Base-by-base conservation (phyloP, 1,140 invertebrate genomes). In the Aradophagus sp. region DNA sequence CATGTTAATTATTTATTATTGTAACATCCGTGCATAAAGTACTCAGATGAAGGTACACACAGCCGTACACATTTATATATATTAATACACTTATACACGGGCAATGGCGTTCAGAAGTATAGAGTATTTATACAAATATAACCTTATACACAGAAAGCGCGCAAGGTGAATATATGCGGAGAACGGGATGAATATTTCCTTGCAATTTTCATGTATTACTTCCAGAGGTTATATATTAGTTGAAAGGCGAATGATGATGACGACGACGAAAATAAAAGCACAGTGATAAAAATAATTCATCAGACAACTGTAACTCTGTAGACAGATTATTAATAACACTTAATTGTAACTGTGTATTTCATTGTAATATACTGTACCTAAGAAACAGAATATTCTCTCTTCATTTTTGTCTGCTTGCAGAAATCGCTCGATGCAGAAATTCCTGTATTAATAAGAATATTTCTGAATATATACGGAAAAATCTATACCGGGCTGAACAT, bases 271-370 rank as follows among this genome's bases (percentile, higher is more conserved):
- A 80, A 80, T 75, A 70, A 80, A 72, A 6, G 66, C 68, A 73
- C 70, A 73, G 77, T 77, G 74, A 77, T 77, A 76, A 72, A 73
- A 73, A 73, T 62, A 16, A 63, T 76, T 66, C 74, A 44, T 82
- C 81, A 82, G 76, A 74, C 80, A 76, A 80, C 74, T 81, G 78
- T 79, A 81, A 80, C 69, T 74, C 75, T 77, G 77, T 81, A 81
- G 79, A 78, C 74, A 80, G 82, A 81, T 81, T 82, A 81, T 83
- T 80, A 82, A 81, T 81, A 83, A 82, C 82, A 81, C 80, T 82
- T 82, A 82, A 84, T 84, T 84, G 82, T 84, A 84, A 83, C 71
- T 82, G 81, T 84, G 82, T 84, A 81, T 84, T 83, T 83, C 77
- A 80, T 81, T 84, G 82, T 84, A 84, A 83, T 84, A 84, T 84